Percentiles rank a stretch among this genome's conserved stretches.
phyloP scores from a whole-genome alignment of 2,113 vertebrate genomes.

The Alosa alosa region DNA sequence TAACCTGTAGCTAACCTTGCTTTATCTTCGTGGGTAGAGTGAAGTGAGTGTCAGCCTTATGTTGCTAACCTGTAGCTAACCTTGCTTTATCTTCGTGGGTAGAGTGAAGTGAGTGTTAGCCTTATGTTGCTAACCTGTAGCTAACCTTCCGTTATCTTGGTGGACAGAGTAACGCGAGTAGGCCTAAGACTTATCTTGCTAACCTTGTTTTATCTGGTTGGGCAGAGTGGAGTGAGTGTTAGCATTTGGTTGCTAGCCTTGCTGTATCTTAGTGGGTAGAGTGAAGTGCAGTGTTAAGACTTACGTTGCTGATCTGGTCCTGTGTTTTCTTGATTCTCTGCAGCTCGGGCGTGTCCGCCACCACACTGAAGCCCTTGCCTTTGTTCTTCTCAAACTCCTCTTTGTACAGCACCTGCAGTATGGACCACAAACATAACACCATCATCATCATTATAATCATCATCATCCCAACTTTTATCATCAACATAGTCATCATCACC shows the following conservation, averaged over 20 bases:
- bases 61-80: too few species aligned
- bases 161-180: too few species aligned
- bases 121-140: background rate
- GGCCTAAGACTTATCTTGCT: too few species aligned
- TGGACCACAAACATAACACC: background rate
- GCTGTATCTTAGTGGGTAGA: background rate
- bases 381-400: conserved; percentile 96
- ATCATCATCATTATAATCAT: too few species aligned
- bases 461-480: background rate
- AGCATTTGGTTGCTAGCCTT: background rate
- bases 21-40: too few species aligned
- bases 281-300: conserved; percentile 37
- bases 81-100: too few species aligned
- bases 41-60: too few species aligned
- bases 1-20: too few species aligned
- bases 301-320: conserved; percentile 93
- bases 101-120: background rate
- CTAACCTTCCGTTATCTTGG: background rate
- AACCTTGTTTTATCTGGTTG: too few species aligned
- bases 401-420: conserved; percentile 87
- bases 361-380: conserved; percentile 89
- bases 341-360: conserved; percentile 88
- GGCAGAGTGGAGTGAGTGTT: too few species aligned
- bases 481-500: background rate
- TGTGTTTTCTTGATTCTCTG: conserved; percentile 93